Conservation (phyloP, 2,797 vertebrate genomes). For the Loriculus beryllinus region DNA sequence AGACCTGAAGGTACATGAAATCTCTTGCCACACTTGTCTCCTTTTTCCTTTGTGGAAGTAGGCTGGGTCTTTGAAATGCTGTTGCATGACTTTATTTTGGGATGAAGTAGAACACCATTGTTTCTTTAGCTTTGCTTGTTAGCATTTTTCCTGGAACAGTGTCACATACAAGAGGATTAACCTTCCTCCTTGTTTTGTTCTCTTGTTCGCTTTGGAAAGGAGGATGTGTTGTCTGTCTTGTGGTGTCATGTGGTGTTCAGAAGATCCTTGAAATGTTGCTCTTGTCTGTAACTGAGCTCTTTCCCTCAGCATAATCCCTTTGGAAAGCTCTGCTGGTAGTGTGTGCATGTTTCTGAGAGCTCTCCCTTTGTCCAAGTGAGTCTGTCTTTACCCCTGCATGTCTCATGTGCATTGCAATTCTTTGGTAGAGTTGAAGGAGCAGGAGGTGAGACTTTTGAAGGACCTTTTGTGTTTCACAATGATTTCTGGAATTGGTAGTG, state of each 20-base stretch:
- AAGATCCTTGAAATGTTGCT: background rate
- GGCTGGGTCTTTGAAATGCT: background rate
- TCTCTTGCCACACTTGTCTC: background rate
- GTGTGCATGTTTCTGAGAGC: fast-evolving
- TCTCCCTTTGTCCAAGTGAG: background rate
- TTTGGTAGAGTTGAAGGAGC: background rate
- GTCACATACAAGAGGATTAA: background rate
- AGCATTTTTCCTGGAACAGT: background rate
- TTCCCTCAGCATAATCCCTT: background rate
- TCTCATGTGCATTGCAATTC: background rate
- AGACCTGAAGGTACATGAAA: background rate
- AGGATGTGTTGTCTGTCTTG: background rate
- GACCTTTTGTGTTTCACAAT: background rate
- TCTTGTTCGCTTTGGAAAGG: background rate
- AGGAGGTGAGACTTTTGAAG: background rate
- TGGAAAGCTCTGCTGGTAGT: background rate
- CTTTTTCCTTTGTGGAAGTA: background rate
- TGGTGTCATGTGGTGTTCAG: background rate
- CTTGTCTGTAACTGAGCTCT: background rate
- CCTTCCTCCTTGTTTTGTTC: background rate
- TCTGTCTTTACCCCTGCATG: background rate
- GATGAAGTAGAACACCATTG: background rate
- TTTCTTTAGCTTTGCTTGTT: background rate
- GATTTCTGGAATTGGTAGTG: background rate
- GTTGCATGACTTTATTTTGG: background rate